Conservation (phyloP, 2,113 vertebrate species). For the Talpa occidentalis region DNA sequence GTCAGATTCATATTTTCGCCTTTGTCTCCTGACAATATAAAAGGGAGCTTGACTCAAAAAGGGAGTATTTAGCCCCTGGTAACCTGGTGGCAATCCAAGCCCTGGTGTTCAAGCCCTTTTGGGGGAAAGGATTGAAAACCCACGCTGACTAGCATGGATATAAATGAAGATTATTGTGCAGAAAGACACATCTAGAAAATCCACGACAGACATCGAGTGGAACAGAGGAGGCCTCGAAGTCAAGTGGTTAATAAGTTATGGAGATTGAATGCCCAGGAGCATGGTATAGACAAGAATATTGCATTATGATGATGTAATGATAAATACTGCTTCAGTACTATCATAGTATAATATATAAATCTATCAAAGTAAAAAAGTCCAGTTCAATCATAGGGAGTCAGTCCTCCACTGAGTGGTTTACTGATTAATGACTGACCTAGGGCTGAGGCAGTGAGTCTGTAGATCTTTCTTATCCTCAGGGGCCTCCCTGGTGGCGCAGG, state of each 20-base stretch:
- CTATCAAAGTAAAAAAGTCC: not conserved
- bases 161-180: not conserved
- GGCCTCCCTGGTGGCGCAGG: no score
- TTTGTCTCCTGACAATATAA: not conserved
- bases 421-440: not conserved
- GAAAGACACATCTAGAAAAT: not conserved
- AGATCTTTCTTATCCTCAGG: not conserved
- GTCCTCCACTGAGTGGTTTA: not conserved
- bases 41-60: not conserved
- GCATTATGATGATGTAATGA: not conserved
- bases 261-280: not conserved
- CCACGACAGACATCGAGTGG: not conserved
- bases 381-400: no score
- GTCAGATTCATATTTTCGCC: not conserved
- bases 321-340: not conserved
- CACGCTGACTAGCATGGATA: not conserved
- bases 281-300: not conserved
- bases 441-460: not conserved
- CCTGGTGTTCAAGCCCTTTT: not conserved
- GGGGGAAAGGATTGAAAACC: not conserved
- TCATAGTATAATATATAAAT: not conserved
- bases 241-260: not conserved
- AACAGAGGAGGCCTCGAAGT: not conserved
- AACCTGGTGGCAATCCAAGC: not conserved
- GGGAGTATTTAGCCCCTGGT: no score